Evolutionary conservation across 2,888 invertebrate genomes (phyloP).

Genomic region (Podabrus alpinus): DNA sequence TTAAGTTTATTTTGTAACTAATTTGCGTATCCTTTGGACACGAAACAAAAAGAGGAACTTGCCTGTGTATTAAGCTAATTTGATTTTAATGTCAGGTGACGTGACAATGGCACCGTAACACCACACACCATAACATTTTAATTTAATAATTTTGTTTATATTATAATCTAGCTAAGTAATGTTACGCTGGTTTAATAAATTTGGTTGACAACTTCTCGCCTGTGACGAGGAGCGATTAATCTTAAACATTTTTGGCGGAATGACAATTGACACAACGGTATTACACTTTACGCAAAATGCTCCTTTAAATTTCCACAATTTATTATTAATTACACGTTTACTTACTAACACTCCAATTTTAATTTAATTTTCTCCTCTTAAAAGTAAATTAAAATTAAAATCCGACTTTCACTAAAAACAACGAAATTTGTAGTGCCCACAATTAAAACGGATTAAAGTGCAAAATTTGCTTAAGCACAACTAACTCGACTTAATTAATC

Average conservation of each 20-base stretch:
- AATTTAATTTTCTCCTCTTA: neutral
- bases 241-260: conserved; percentile 12
- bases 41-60: conserved; percentile 32
- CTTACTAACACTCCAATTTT: neutral
- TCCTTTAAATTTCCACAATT: conserved; percentile 6
- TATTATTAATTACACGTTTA: conserved; percentile 1
- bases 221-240: conserved; percentile 37
- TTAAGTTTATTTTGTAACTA: conserved; percentile 27
- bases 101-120: conserved; percentile 57
- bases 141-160: conserved; percentile 54
- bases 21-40: conserved; percentile 33
- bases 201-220: conserved; percentile 40
- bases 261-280: conserved; percentile 21
- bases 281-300: conserved; percentile 17
- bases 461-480: neutral
- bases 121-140: conserved; percentile 55
- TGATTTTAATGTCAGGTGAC: conserved; percentile 52
- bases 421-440: neutral
- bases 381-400: neutral
- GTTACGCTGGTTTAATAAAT: conserved; percentile 47
- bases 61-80: conserved; percentile 48
- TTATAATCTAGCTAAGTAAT: conserved; percentile 42
- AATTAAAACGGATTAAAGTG: neutral
- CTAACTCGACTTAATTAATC: neutral
- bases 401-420: neutral